Conservation (phyloP, 2,888 invertebrate genomes). For the Mylabris sibirica region DNA sequence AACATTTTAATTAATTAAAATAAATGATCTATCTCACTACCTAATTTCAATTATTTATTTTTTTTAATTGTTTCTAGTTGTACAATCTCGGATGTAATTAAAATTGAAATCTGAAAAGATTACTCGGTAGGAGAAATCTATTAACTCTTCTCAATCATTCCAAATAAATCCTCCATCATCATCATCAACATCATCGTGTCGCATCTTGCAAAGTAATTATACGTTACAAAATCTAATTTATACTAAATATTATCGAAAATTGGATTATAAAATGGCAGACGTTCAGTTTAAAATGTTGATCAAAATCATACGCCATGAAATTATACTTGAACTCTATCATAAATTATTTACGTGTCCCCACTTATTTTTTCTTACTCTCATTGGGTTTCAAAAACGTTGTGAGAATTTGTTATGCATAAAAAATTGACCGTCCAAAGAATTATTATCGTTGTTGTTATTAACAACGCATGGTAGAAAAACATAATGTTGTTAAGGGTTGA, state of each 20-base stretch:
- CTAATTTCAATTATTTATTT: conserved; percentile 20
- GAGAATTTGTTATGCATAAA: conserved; percentile 30
- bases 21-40: conserved; percentile 23
- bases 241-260: conserved; percentile 43
- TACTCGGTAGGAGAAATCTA: conserved; percentile 23
- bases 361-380: neutral
- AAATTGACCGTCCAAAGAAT: conserved; percentile 14
- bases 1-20: conserved; percentile 35
- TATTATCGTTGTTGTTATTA: conserved; percentile 29
- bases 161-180: neutral
- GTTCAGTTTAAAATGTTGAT: conserved; percentile 41
- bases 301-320: conserved; percentile 43
- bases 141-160: conserved; percentile 22
- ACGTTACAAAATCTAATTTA: conserved; percentile 40
- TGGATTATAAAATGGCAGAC: conserved; percentile 41
- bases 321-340: conserved; percentile 34
- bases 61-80: conserved; percentile 23
- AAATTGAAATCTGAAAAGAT: neutral
- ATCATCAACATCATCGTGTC: conserved; percentile 13
- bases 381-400: conserved; percentile 14
- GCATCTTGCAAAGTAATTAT: conserved; percentile 30
- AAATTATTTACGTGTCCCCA: conserved; percentile 36
- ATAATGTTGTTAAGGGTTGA: neutral
- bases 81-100: neutral
- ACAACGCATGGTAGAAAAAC: no score